Conservation (phyloP, 2,888 invertebrate species). For the Escarpia spicata region DNA sequence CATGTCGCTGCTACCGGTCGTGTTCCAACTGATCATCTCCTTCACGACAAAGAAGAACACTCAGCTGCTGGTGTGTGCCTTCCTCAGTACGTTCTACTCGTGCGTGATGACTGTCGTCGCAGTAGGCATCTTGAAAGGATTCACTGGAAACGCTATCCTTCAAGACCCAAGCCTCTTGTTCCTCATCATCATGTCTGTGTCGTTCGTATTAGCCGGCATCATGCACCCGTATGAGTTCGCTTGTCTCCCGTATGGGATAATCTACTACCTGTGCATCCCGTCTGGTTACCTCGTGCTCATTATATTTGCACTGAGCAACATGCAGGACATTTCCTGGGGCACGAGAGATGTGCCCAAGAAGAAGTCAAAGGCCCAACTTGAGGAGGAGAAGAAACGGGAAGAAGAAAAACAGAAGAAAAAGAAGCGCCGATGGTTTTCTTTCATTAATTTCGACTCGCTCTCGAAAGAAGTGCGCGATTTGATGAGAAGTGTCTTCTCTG, state of each 20-base stretch:
- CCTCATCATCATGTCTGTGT: slow-evolving; percentile 45
- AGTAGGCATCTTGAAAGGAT: slow-evolving; percentile 53
- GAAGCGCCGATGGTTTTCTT: background rate
- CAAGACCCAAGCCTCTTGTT: slow-evolving; percentile 56
- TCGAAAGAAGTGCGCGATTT: background rate
- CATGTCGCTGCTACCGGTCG: slow-evolving; percentile 43
- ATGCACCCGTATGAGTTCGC: slow-evolving; percentile 58
- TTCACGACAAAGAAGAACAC: slow-evolving; percentile 47
- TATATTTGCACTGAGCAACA: slow-evolving; percentile 57
- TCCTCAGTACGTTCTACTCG: slow-evolving; percentile 76
- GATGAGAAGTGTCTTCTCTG: background rate
- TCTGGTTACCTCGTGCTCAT: slow-evolving; percentile 59
- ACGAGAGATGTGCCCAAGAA: slow-evolving; percentile 57
- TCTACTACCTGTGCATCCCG: slow-evolving; percentile 60
- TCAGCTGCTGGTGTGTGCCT: slow-evolving; percentile 51
- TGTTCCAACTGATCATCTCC: slow-evolving; percentile 48
- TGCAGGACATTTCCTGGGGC: slow-evolving; percentile 61
- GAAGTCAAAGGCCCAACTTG: slow-evolving; percentile 50
- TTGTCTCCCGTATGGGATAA: slow-evolving; percentile 47
- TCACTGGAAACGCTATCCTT: slow-evolving; percentile 36
- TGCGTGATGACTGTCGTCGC: slow-evolving; percentile 58
- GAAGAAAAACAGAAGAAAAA: background rate
- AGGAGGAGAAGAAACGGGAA: slow-evolving; percentile 36
- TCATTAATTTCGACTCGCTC: background rate
- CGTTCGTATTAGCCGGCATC: slow-evolving; percentile 50